Conservation (phyloP, 2,888 invertebrate species). For the Mythimna ferrago region DNA sequence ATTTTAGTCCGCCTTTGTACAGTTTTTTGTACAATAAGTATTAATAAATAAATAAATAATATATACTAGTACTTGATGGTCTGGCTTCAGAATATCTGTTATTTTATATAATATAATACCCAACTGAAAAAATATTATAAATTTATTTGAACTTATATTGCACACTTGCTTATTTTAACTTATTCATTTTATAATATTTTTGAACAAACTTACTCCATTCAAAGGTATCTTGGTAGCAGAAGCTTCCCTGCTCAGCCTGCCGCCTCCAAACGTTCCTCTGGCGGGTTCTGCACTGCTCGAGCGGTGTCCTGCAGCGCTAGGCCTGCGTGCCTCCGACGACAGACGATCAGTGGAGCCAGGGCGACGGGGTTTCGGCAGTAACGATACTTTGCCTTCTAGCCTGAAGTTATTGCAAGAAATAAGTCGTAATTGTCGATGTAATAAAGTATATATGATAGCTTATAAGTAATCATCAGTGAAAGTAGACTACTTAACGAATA, state of each 20-base stretch:
- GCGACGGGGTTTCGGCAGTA: slow-evolving; percentile 82
- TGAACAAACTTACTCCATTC: slow-evolving; percentile 73
- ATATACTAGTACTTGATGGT: too few relatives aligned
- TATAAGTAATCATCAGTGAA: background rate
- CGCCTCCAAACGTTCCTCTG: slow-evolving; percentile 75
- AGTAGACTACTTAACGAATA: background rate
- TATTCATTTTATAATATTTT: too few relatives aligned
- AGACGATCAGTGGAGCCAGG: slow-evolving; percentile 82
- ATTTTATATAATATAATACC: too few relatives aligned
- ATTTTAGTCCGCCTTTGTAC: too few relatives aligned
- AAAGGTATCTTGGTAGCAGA: slow-evolving; percentile 81
- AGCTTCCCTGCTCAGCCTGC: slow-evolving; percentile 80
- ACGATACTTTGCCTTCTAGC: slow-evolving; percentile 80
- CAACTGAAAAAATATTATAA: background rate
- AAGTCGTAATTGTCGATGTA: background rate
- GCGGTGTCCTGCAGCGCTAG: slow-evolving; percentile 77
- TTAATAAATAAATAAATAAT: too few relatives aligned
- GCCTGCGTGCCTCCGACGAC: slow-evolving; percentile 79
- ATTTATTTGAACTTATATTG: too few relatives aligned
- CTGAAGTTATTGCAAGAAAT: slow-evolving; percentile 55
- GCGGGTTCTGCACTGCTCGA: slow-evolving; percentile 85
- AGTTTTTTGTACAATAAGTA: too few relatives aligned
- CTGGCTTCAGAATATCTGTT: too few relatives aligned
- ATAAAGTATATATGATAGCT: background rate
- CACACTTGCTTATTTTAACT: too few relatives aligned